These are phyloP conservation scores for Trichonephila inaurata DNA, from an alignment of 1,140 invertebrate genomes.

Conservation along the genomic window DNA sequence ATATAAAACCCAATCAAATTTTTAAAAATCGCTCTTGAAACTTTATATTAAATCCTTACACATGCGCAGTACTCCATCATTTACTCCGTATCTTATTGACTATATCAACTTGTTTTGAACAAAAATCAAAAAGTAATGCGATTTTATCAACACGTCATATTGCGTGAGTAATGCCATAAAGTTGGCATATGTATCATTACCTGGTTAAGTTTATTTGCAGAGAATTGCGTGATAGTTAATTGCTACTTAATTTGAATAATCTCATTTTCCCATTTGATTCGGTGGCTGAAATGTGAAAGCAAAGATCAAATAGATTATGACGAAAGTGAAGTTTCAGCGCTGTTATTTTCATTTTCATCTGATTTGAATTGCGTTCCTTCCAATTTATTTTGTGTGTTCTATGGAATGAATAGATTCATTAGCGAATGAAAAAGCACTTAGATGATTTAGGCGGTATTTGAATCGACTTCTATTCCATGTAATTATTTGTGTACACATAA, in stretches of 20 bases:
- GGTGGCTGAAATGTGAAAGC: not conserved
- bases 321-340: too few relatives aligned
- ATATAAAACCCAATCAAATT: too few relatives aligned
- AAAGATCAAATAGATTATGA: not conserved
- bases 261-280: not conserved
- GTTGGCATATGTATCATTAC: not conserved
- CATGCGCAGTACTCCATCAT: not conserved
- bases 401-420: not conserved
- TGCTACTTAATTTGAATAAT: slow-evolving; percentile 40
- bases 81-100: not conserved
- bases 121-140: not conserved
- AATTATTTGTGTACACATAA: not conserved
- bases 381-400: not conserved
- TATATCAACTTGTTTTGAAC: not conserved
- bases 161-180: not conserved
- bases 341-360: not conserved
- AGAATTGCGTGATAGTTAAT: slow-evolving; percentile 19
- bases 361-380: not conserved
- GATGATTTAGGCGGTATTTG: not conserved
- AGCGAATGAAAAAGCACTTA: not conserved
- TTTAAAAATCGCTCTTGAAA: too few relatives aligned
- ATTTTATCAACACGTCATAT: slow-evolving; percentile 1
- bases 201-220: not conserved
- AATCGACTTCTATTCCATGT: not conserved
- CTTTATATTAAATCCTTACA: not conserved